phyloP scores from a whole-genome alignment of 2,888 invertebrate species.

The Drosophila pseudotakahashii region DNA sequence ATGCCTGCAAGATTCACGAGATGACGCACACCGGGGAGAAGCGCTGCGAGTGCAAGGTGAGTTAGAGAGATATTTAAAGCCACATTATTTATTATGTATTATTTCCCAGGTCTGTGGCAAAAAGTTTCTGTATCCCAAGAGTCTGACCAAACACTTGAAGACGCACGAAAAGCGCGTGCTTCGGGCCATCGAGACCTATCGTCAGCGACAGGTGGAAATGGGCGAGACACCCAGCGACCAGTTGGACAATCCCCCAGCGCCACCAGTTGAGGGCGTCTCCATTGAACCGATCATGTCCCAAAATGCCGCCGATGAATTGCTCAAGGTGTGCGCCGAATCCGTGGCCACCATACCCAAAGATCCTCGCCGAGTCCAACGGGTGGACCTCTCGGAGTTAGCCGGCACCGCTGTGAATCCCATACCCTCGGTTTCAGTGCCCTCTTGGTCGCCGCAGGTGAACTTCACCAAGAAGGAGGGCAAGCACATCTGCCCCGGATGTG shows the following conservation, averaged over 20 bases:
- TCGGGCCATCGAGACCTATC: slow-evolving; percentile 81
- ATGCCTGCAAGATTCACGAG: slow-evolving; percentile 82
- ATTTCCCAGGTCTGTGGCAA: slow-evolving; percentile 70
- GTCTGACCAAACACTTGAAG: slow-evolving; percentile 80
- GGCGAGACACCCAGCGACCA: slow-evolving; percentile 56
- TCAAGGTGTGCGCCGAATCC: slow-evolving; percentile 81
- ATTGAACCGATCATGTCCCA: slow-evolving; percentile 60
- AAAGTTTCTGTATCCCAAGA: slow-evolving; percentile 81
- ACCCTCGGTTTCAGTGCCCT: slow-evolving; percentile 79
- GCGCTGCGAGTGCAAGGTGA: slow-evolving; percentile 78
- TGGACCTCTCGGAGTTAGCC: slow-evolving; percentile 78
- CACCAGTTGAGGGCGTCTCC: slow-evolving; percentile 13
- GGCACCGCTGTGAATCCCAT: slow-evolving; percentile 81
- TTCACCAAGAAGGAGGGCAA: slow-evolving; percentile 83
- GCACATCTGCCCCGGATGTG: slow-evolving; percentile 81
- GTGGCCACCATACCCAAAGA: slow-evolving; percentile 81
- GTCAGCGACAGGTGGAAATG: slow-evolving; percentile 78
- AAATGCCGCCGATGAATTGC: slow-evolving; percentile 80
- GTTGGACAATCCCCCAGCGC: slow-evolving; percentile 33
- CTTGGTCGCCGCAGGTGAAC: slow-evolving; percentile 82
- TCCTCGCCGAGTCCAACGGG: slow-evolving; percentile 80
- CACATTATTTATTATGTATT: no score
- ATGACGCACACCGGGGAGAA: slow-evolving; percentile 82
- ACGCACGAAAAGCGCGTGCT: slow-evolving; percentile 82
- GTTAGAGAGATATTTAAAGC: background rate